Percentiles rank a stretch among this genome's conserved stretches.
phyloP scores from a whole-genome alignment of 1,140 invertebrate species.

The Pararge aegeria region DNA sequence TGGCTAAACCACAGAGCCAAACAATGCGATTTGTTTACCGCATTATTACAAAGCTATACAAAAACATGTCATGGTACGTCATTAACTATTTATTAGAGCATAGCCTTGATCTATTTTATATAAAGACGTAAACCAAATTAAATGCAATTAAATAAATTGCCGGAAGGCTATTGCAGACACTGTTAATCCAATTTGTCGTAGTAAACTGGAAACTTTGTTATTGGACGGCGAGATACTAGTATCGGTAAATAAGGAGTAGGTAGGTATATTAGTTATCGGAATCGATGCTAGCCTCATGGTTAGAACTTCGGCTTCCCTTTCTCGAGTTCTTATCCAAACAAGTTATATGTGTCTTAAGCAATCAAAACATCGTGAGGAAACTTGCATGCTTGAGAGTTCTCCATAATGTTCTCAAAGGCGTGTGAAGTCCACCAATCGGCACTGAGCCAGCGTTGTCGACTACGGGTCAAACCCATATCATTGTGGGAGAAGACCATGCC shows the following conservation, averaged over 20 bases:
- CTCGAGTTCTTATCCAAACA: no score
- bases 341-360: no score
- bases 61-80: not conserved
- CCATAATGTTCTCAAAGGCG: no score
- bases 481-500: no score
- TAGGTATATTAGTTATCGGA: no score
- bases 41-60: not conserved
- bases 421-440: no score
- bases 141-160: conserved; percentile 20
- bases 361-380: no score
- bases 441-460: no score
- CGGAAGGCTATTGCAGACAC: conserved; percentile 14
- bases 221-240: conserved; percentile 1
- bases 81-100: not conserved
- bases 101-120: not conserved
- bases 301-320: no score
- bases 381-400: no score
- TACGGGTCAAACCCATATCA: no score
- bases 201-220: conserved; percentile 19
- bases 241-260: conserved; percentile 7
- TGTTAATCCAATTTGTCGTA: conserved; percentile 24
- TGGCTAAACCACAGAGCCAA: no score
- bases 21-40: not conserved
- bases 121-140: conserved; percentile 4
- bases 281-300: not conserved